Percentiles rank a stretch among this genome's conserved stretches.
phyloP scores from a whole-genome alignment of 1,140 invertebrate genomes.

The Bombus picipes region DNA sequence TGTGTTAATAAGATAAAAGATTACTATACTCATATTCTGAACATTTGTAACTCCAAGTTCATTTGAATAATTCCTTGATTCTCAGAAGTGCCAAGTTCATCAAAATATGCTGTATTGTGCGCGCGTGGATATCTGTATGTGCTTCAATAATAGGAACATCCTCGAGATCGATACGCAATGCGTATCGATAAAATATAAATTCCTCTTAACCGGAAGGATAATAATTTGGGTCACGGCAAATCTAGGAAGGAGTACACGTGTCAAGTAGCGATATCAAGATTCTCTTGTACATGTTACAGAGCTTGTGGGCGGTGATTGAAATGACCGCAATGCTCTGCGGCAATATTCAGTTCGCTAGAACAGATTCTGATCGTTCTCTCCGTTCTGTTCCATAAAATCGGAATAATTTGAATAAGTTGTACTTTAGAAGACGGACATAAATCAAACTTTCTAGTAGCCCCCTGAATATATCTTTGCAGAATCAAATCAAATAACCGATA shows the following conservation, averaged over 20 bases:
- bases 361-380: conserved; percentile 48
- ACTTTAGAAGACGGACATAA: not conserved
- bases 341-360: conserved; percentile 49
- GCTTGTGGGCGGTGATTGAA: conserved; percentile 57
- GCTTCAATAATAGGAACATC: not conserved
- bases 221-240: conserved; percentile 53
- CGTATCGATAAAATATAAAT: conserved; percentile 13
- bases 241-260: conserved; percentile 48
- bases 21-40: too few species aligned
- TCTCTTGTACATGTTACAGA: conserved; percentile 47
- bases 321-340: conserved; percentile 63
- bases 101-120: not conserved
- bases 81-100: not conserved
- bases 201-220: conserved; percentile 36
- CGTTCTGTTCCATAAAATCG: conserved; percentile 51
- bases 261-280: conserved; percentile 54
- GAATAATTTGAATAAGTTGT: conserved; percentile 49
- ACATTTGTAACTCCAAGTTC: too few species aligned
- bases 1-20: too few species aligned
- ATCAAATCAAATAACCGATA: not conserved
- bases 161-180: conserved; percentile 21
- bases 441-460: conserved; percentile 5
- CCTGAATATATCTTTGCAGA: not conserved
- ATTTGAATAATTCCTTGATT: not conserved
- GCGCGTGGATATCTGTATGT: too few species aligned